These are phyloP conservation scores for Schlechtendalia chinensis DNA, from an alignment of 1,140 invertebrate species.

Conservation along the genomic window DNA sequence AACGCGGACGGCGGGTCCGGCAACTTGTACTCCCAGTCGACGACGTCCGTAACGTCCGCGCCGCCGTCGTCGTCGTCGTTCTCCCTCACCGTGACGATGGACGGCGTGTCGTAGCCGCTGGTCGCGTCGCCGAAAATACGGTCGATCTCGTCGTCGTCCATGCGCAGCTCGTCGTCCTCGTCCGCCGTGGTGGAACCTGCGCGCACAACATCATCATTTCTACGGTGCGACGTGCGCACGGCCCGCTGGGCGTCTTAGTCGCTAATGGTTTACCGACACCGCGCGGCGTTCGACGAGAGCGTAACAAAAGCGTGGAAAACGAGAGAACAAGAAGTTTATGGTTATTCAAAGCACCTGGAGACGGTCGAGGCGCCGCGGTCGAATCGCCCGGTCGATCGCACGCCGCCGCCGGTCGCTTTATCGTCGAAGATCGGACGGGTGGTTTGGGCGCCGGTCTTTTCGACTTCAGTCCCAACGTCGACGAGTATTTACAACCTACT, in stretches of 20 bases:
- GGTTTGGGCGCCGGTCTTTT: conserved; percentile 37
- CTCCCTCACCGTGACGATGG: conserved; percentile 36
- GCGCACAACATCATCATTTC: not conserved
- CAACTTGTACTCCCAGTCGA: conserved; percentile 63
- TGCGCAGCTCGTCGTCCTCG: conserved; percentile 52
- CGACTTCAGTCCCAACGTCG: conserved; percentile 13
- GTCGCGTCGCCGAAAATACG: conserved; percentile 54
- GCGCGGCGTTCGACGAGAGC: not conserved
- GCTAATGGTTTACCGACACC: not conserved
- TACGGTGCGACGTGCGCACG: no score
- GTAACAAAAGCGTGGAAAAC: not conserved
- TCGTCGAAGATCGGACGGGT: conserved; percentile 21
- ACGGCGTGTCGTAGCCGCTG: conserved; percentile 51
- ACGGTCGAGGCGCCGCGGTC: conserved; percentile 8
- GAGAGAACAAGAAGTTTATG: conserved; percentile 37
- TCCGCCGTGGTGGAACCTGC: conserved; percentile 29
- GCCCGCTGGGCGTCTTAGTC: no score
- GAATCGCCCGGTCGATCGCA: not conserved
- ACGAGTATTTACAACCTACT: conserved; percentile 36
- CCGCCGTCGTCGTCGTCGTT: conserved; percentile 1
- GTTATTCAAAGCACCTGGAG: conserved; percentile 42
- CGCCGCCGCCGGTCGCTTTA: not conserved
- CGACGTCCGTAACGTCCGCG: not conserved
- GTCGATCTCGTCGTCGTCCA: conserved; percentile 55
- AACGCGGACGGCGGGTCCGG: conserved; percentile 66